Base-by-base conservation (phyloP, 2,797 vertebrate species). In the Micropoecilia bifurca region DNA sequence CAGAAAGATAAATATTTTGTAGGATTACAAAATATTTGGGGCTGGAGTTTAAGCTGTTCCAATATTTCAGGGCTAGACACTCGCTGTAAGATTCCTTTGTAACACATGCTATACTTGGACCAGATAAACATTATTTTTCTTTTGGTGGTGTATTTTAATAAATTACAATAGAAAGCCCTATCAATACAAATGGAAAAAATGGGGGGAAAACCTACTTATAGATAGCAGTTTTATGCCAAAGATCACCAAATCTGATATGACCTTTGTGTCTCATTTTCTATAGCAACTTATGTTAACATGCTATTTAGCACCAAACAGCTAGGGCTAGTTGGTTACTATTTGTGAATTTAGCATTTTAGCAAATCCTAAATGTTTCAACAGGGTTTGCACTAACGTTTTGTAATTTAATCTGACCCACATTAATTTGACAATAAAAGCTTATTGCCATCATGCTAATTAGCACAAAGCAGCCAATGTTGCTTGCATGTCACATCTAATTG, bases 21-120 rank as follows among this genome's bases (percentile, higher is more conserved):
- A 41, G 85, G 77, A 87, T 86, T 90, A 86, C 77, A 61, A 72
- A 73, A 82, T 74, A 85, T 73, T 79, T 50, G 25, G 48, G 63
- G 25, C 68, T 77, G 30, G 59, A 78, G 61, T 79, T 78, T 81
- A 79, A 87, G 28, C 41, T 74, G 61, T 39, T 90, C 59, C 69
- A 53, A 83, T 43, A 74, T 12, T 18, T 85, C 83, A 13, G 33
- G 63, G n/a, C 9, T 66, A 83, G 41, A 25, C n/a, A 47, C 59
- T 81, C 20, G 12, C 25, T 71, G 72, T 46, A 48, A n/a, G 10
- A 36, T 33, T 55, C 36, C 69, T 75, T 76, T 55, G 73, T 50
- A 66, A 18, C 6, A 30, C 1, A 59, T 9, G 25, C n/a, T 57
- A 71, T 78, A 50, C 45, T 20, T 72, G 74, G 13, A 46, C 46